Percentiles rank a stretch among this genome's conserved stretches.
Evolutionary conservation across 2,113 vertebrate species (phyloP).

Genomic region (Naja naja): DNA sequence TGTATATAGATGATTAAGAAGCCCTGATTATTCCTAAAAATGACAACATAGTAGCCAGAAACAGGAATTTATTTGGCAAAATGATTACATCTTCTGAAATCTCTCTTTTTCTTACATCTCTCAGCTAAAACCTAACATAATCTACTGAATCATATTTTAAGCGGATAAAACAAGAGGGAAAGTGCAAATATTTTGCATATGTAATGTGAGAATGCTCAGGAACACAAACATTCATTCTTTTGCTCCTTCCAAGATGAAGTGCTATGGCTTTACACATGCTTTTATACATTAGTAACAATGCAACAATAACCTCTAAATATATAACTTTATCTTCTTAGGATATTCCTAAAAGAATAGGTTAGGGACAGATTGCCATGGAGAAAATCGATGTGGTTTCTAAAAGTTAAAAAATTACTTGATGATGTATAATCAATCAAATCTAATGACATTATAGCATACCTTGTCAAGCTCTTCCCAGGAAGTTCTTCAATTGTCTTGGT

Average conservation of each 20-base stretch:
- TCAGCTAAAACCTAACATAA: slow-evolving; percentile 37
- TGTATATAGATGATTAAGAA: background rate
- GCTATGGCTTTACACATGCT: background rate
- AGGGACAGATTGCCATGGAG: background rate
- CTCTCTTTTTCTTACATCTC: slow-evolving; percentile 22
- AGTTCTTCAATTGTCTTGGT: slow-evolving; percentile 10
- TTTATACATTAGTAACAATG: background rate
- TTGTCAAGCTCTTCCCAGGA: background rate
- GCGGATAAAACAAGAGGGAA: slow-evolving; percentile 25
- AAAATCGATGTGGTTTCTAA: background rate
- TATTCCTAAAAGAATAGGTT: background rate
- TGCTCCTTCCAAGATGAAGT: fast-evolving
- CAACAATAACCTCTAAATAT: background rate
- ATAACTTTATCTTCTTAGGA: background rate
- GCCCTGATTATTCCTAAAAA: fast-evolving
- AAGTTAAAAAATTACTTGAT: background rate
- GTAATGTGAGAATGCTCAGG: background rate
- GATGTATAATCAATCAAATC: fast-evolving
- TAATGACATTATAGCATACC: background rate
- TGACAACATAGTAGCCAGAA: background rate
- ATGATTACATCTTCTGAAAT: background rate
- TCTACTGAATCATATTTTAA: slow-evolving; percentile 11
- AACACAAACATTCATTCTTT: background rate
- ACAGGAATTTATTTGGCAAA: slow-evolving; percentile 30
- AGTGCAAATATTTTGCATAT: background rate